Evolutionary conservation across 2,113 vertebrate species (phyloP).

Genomic region (Zosterops japonicus): DNA sequence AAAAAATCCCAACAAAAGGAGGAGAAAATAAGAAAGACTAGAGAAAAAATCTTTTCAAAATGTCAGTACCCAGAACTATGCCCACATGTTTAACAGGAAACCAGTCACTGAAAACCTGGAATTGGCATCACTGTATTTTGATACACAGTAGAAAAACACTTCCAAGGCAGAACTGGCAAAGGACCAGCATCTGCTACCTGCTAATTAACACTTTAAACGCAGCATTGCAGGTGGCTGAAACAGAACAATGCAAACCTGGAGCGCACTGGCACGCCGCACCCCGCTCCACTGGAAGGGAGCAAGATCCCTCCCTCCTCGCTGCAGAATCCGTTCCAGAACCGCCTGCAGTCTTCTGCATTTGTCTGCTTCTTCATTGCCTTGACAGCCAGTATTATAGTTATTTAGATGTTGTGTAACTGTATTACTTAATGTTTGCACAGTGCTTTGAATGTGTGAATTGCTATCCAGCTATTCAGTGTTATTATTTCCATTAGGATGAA

Average conservation of each 20-base stretch:
- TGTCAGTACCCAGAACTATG: neutral
- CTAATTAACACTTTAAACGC: constrained; percentile 49
- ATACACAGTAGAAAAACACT: neutral
- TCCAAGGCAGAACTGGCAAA: neutral
- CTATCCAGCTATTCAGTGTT: constrained; percentile 35
- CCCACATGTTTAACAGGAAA: neutral
- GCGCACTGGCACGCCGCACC: accelerated
- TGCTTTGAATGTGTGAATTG: constrained; percentile 48
- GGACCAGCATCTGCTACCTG: constrained; percentile 9
- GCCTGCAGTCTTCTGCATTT: neutral
- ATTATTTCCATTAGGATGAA: constrained; percentile 48
- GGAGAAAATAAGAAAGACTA: neutral
- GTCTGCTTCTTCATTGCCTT: constrained; percentile 22
- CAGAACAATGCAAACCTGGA: neutral
- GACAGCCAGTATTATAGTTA: constrained; percentile 61
- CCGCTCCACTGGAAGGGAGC: neutral
- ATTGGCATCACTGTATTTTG: neutral
- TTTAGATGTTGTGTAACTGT: constrained; percentile 59
- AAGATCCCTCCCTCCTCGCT: accelerated
- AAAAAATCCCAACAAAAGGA: neutral
- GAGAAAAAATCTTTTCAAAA: neutral
- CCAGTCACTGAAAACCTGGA: neutral
- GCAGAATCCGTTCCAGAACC: neutral
- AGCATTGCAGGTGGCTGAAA: neutral
- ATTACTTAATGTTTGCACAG: constrained; percentile 56